Conservation (phyloP, 2,888 invertebrate genomes). For the Nomada lathburiana region DNA sequence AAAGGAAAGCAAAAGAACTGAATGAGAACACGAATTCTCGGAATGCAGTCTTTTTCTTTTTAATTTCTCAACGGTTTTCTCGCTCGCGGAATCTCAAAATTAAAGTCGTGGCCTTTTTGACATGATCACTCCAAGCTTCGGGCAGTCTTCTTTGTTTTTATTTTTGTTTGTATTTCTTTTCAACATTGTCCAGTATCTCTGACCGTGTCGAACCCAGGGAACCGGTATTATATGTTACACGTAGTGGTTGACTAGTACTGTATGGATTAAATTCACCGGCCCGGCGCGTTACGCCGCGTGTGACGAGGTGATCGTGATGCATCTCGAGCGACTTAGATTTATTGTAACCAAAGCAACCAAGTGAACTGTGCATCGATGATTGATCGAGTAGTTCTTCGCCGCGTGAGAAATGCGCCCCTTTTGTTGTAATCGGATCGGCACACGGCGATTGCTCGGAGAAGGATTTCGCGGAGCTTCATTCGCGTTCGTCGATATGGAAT, state of each 20-base stretch:
- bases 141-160: neutral
- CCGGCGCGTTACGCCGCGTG: neutral
- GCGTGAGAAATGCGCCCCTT: neutral
- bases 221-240: neutral
- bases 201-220: neutral
- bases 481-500: neutral
- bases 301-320: neutral
- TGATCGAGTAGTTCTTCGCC: slow-evolving; percentile 15
- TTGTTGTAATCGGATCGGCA: neutral
- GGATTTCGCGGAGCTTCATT: neutral
- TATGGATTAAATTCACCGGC: neutral
- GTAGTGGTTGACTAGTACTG: neutral
- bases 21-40: neutral
- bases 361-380: slow-evolving; percentile 32
- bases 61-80: neutral
- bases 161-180: neutral
- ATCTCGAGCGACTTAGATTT: slow-evolving; percentile 18
- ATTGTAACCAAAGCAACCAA: slow-evolving; percentile 47
- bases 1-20: neutral
- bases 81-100: slow-evolving; percentile 36
- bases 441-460: neutral
- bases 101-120: slow-evolving; percentile 52
- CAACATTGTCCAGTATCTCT: neutral
- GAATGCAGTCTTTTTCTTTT: neutral
- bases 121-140: slow-evolving; percentile 14